Evolutionary conservation across 1,140 invertebrate species (phyloP).

Genomic region (Temnothorax nylanderi): DNA sequence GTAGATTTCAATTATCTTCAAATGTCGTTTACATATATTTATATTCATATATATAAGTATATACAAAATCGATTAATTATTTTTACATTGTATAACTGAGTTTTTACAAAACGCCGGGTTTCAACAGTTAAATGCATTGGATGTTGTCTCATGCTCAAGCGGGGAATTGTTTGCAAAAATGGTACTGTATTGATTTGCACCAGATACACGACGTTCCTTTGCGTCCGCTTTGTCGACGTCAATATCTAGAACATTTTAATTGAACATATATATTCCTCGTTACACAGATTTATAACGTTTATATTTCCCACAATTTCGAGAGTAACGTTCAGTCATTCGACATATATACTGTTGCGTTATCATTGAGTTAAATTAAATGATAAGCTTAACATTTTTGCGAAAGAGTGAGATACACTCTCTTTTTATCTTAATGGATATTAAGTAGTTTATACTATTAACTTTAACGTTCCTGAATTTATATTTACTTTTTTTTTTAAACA

Average conservation of each 20-base stretch:
- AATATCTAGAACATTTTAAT: slow-evolving; percentile 8
- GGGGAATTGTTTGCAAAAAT: slow-evolving; percentile 45
- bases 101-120: not conserved
- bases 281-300: not conserved
- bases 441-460: slow-evolving; percentile 1
- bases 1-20: not conserved
- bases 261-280: not conserved
- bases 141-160: not conserved
- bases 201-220: slow-evolving; percentile 8
- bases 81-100: not conserved
- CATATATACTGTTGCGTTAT: not conserved
- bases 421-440: not conserved
- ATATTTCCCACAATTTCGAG: not conserved
- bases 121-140: not conserved
- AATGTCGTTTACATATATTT: not conserved
- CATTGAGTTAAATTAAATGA: not conserved
- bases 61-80: slow-evolving; percentile 4
- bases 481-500: not conserved
- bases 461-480: not conserved
- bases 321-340: not conserved
- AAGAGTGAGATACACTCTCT: not conserved
- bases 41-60: not conserved
- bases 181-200: slow-evolving; percentile 15
- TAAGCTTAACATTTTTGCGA: not conserved
- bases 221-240: slow-evolving; percentile 17